phyloP scores from a whole-genome alignment of 2,888 invertebrate genomes.

The Ecliptopera silaceata region DNA sequence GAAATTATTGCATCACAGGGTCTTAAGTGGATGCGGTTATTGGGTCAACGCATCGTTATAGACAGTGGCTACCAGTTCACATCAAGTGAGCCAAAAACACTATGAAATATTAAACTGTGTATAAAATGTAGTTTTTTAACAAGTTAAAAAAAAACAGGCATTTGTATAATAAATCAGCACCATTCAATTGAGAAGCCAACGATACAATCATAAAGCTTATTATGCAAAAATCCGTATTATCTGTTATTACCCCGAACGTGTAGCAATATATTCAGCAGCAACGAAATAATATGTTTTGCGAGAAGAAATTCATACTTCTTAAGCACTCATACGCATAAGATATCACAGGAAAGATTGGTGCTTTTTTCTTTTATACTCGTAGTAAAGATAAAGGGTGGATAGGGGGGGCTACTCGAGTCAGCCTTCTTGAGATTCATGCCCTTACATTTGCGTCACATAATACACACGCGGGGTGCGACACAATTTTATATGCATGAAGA shows the following conservation, averaged over 20 bases:
- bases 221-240: slow-evolving; percentile 50
- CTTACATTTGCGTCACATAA: slow-evolving; percentile 69
- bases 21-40: too few relatives aligned
- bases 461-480: slow-evolving; percentile 64
- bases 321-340: slow-evolving; percentile 75
- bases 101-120: too few relatives aligned
- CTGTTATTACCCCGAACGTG: slow-evolving; percentile 57
- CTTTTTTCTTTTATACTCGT: slow-evolving; percentile 70
- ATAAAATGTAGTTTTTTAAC: too few relatives aligned
- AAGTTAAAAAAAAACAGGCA: too few relatives aligned
- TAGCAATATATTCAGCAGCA: slow-evolving; percentile 77
- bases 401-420: slow-evolving; percentile 62
- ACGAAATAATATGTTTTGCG: slow-evolving; percentile 78
- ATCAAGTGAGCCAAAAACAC: too few relatives aligned
- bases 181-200: slow-evolving; percentile 22
- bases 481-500: slow-evolving; percentile 73
- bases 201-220: slow-evolving; percentile 49
- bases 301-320: slow-evolving; percentile 81
- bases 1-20: too few relatives aligned
- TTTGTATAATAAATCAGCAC: neutral
- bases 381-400: slow-evolving; percentile 76
- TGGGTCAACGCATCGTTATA: too few relatives aligned
- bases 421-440: slow-evolving; percentile 64
- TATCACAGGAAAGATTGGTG: slow-evolving; percentile 68
- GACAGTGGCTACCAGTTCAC: too few relatives aligned